Base-by-base conservation (phyloP, 92 coral and sea anemone species). In the Epizoanthus illoricatus region DNA sequence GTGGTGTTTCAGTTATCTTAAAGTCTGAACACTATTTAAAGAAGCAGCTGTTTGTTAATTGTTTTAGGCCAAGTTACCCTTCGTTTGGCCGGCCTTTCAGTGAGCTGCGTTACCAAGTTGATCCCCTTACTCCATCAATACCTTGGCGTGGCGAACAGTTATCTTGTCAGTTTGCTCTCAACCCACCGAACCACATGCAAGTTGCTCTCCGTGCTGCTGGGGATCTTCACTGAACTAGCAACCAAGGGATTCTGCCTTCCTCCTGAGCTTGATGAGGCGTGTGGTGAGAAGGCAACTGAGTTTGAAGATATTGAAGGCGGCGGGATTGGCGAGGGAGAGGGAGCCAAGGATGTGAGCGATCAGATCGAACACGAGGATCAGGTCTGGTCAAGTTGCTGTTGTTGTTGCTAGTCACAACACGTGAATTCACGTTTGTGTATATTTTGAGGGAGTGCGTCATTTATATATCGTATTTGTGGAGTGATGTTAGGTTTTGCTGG, bases 281-380 rank as follows among this genome's bases (percentile, higher is more conserved):
- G 87, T 43, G 98, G 94, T 16, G 98, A 96, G 57, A 98, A 97
- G 23, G 92, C 93, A 47, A 93, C 99, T 5, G 92, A 90, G 79
- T 96, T 96, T 81, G 98, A 96, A 75, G 93, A 96, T 75, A 85
- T 90, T 61, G 97, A 96, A 81, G 91, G 92, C 62, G 97, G 99
- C 11, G 99, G 99, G 36, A 89, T 96, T 16, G 99, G 99, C 5
- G 98, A 96, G 73, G 99, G 99, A 54, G 99, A 96, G 64, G 99
- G 99, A 8, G 88, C 85, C 62, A 96, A 96, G 84, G 99, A 96
- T 84, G 98, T 96, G 86, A 93, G 98, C 68, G 99, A 96, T 78
- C 93, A 96, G 80, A 96, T 96, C 71, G 99, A 96, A 81, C 91
- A 84, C 56, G 98, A 96, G 58, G 99, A 93, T 57, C 98, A 95